Evolutionary conservation across 92 coral and sea anemone species (phyloP), one percentile per base, ranked within the genome.

Genomic region (Palythoa grandis): DNA sequence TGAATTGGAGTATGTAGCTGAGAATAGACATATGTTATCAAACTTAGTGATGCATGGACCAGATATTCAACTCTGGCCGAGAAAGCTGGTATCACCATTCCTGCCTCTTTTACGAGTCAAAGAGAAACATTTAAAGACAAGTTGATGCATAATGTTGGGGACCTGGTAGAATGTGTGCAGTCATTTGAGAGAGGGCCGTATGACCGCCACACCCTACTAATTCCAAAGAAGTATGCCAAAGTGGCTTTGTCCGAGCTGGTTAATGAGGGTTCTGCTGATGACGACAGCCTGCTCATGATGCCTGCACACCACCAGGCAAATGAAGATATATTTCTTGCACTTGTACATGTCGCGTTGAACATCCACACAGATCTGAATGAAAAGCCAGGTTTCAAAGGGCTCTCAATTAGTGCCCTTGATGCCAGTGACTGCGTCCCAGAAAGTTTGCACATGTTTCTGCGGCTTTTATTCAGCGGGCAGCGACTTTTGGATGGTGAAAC

Each of bases 1-100:
- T 72, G 90, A 92, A 77, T 71, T 92, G 63, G 71, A 80, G 60
- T 86, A 87, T 87, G 93, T 89, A 16, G 89, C 95, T 65, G 88
- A 80, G 20, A 82, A 89, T 85, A 85, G 87, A 15, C 74, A 85
- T n/a, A n/a, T 47, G 89, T 91, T 8, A 88, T 88, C 88, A 86
- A 82, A 85, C 77, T 91, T 66, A 82, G 48, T 52, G 95, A 87
- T 83, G 91, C 89, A 60, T 87, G 91, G 91, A 72, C 87, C 60
- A 83, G 91, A 43, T 90, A 87, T 83, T 15, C 77, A 66, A 29
- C 89, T 50, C 86, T 92, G 57, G 86, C 88, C 37, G 79, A 87
- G 82, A 82, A 87, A 68, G 69, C 88, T 25, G 89, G 82, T 38
- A 87, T 74, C 72, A 57, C 72, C 71, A 85, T 89, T 84, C 54